These are phyloP conservation scores for Stramonita haemastoma DNA, from an alignment of 2,888 invertebrate species.

Conservation along the genomic window DNA sequence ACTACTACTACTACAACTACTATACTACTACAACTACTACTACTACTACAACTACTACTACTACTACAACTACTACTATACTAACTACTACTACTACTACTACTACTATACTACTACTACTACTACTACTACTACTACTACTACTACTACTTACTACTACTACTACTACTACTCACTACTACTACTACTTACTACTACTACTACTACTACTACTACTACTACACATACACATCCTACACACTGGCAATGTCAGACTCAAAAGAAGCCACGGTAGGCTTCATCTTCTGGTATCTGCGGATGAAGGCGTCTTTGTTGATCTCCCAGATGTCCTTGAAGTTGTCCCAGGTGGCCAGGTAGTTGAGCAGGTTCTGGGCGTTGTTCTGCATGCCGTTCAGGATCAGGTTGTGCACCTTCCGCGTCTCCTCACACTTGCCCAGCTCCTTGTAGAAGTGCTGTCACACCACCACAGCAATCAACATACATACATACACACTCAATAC, in stretches of 20 bases:
- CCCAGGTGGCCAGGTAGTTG: conserved; percentile 85
- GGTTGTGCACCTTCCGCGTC: conserved; percentile 74
- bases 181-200: too few relatives aligned
- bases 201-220: too few relatives aligned
- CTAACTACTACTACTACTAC: too few relatives aligned
- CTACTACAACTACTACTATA: too few relatives aligned
- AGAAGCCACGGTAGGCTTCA: conserved; percentile 84
- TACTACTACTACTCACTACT: too few relatives aligned
- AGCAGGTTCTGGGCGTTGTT: conserved; percentile 80
- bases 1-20: too few relatives aligned
- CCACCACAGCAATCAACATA: background rate
- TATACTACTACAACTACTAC: too few relatives aligned
- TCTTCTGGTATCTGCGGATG: conserved; percentile 81
- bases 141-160: too few relatives aligned
- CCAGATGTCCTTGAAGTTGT: conserved; percentile 85
- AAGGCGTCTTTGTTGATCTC: conserved; percentile 88
- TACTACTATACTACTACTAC: too few relatives aligned
- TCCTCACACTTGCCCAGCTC: conserved; percentile 75
- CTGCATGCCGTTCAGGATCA: conserved; percentile 75
- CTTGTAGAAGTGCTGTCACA: conserved; percentile 73
- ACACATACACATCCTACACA: conserved; percentile 52
- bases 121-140: too few relatives aligned
- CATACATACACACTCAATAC: too few relatives aligned
- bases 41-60: too few relatives aligned
- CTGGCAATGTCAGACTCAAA: conserved; percentile 87